Evolutionary conservation across 2,113 vertebrate genomes (phyloP).

Genomic region (Acrocephalus kingi): DNA sequence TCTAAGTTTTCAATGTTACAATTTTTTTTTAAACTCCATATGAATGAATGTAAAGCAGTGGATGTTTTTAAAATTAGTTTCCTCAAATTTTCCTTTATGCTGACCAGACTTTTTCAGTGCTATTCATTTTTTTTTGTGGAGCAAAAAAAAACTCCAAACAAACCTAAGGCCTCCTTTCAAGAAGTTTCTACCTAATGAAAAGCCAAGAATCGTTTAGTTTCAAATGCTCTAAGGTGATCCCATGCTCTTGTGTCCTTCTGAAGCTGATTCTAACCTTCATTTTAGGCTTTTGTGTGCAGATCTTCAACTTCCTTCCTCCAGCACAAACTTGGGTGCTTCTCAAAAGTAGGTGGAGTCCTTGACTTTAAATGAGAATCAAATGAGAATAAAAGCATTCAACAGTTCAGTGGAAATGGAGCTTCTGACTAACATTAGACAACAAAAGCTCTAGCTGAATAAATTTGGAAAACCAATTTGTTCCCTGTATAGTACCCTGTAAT

Average conservation of each 20-base stretch:
- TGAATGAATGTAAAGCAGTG: background rate
- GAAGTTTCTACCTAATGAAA: background rate
- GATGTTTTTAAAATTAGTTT: background rate
- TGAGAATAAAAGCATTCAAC: background rate
- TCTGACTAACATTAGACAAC: background rate
- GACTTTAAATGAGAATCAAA: background rate
- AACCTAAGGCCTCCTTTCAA: background rate
- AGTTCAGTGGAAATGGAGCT: background rate
- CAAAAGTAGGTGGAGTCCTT: background rate
- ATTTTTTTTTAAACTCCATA: background rate
- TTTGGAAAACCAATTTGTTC: constrained; percentile 27
- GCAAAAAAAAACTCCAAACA: background rate
- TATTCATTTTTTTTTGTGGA: background rate
- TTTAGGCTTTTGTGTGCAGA: background rate
- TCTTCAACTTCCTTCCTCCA: background rate
- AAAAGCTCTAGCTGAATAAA: background rate
- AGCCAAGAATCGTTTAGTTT: background rate
- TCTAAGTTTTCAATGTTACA: background rate
- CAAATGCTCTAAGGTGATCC: background rate
- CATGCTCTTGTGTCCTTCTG: background rate
- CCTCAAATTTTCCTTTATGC: background rate
- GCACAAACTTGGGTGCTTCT: background rate
- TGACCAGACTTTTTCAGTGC: background rate
- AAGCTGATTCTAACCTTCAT: background rate
- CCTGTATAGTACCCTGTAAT: background rate